Evolutionary conservation across 1,140 invertebrate genomes (phyloP), one percentile per base, ranked within the genome.

Genomic region (Epicauta chinensis): DNA sequence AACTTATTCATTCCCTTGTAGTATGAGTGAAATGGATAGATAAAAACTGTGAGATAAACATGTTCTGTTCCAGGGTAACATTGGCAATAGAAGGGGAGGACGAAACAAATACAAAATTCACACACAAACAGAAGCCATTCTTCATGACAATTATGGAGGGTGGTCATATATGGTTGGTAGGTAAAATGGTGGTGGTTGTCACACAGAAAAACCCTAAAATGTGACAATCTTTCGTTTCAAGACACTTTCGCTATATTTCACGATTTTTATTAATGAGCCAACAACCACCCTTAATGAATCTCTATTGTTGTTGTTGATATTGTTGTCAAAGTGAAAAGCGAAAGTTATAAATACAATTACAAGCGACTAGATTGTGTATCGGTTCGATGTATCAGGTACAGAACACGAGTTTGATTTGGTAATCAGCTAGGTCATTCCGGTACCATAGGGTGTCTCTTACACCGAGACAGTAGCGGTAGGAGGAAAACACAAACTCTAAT

Each of bases 361-460:
- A 47, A 43, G 35, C 9, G 45, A 11, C 23, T 16, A 47, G 45
- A 47, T 47, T 16, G 45, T 47, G 45, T 47, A 47, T 47, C 45
- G 45, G 34, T 15, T 16, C 31, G 30, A 7, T 47, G 45, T 47
- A 47, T 47, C 45, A 47, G 45, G 45, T 37, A 47, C 7, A 47
- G 42, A 60, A 60, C 58, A 60, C 52, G 58, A 52, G 48, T 58
- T 60, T 57, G 51, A 54, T 60, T 57, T 38, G 50, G 55, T 58
- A 60, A 60, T 60, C 58, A 53, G 52, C 39, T 31, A 46, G 39
- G 55, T 57, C 57, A 60, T 60, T 60, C 58, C 53, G 58, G 58
- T 60, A 60, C 58, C 58, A 60, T 29, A 60, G 55, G 58, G 58
- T 60, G 58, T 60, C 58, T 56, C 55, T 52, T 59, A 59, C 23